These are phyloP conservation scores for Cercopithecus mona DNA, from an alignment of 2,113 vertebrate genomes.

Conservation along the genomic window DNA sequence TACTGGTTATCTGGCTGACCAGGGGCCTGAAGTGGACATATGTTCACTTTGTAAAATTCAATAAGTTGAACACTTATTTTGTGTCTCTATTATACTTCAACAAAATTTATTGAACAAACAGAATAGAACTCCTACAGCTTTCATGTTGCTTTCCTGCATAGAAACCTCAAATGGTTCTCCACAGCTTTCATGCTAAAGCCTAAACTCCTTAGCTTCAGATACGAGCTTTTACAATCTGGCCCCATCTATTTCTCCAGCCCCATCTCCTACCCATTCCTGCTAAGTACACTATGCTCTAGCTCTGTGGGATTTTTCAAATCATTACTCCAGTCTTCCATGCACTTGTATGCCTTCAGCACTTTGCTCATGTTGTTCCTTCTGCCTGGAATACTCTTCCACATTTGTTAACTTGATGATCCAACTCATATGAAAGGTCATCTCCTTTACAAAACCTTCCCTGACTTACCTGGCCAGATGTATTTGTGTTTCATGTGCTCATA, in stretches of 20 bases:
- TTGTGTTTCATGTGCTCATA: neutral
- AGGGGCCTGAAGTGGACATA: no score
- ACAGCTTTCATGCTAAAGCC: neutral
- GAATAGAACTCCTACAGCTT: neutral
- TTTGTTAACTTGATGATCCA: neutral
- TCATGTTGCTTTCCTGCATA: neutral
- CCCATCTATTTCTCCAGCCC: neutral
- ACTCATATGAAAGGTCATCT: neutral
- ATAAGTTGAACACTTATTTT: neutral
- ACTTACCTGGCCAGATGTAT: neutral
- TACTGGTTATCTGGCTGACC: neutral
- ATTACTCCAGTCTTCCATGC: neutral
- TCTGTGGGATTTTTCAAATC: neutral
- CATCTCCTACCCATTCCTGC: neutral
- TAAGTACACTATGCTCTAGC: neutral
- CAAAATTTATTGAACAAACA: neutral
- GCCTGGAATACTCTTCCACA: neutral
- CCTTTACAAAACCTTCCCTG: neutral
- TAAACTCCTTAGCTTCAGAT: neutral
- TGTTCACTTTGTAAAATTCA: neutral
- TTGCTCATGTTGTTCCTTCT: neutral
- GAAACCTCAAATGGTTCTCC: neutral
- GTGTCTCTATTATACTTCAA: neutral
- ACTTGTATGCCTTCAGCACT: neutral
- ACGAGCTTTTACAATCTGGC: neutral